phyloP scores from a whole-genome alignment of 2,888 invertebrate species.

The Incurvaria masculella region DNA sequence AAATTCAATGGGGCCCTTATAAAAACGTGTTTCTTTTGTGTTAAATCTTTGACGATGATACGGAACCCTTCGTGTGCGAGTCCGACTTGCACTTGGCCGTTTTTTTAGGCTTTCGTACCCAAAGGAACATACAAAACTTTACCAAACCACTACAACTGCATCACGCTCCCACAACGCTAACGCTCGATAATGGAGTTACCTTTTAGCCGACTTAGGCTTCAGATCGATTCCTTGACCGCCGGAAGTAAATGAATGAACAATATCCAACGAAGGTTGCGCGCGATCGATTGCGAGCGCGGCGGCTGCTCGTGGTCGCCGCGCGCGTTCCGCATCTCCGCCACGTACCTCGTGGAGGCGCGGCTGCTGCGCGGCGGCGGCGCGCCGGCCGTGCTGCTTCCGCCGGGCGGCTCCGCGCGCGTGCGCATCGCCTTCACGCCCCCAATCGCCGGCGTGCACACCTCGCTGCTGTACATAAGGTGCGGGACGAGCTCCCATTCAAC shows the following conservation, averaged over 20 bases:
- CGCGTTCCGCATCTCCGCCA: background rate
- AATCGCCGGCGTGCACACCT: conserved; percentile 37
- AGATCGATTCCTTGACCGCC: no score
- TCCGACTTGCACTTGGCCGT: no score
- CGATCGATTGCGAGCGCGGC: background rate
- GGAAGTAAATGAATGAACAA: no score
- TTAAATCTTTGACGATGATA: no score
- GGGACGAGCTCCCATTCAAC: conserved; percentile 1
- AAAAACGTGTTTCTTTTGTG: no score
- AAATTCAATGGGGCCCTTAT: no score
- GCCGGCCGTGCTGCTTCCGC: conserved; percentile 48
- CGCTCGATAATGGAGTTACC: background rate
- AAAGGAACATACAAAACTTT: background rate
- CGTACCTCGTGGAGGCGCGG: no score
- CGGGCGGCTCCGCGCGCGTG: conserved; percentile 51
- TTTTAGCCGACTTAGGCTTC: no score
- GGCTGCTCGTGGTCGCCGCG: background rate
- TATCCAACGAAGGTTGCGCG: background rate
- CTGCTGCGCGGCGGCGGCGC: conserved; percentile 8
- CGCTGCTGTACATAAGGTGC: conserved; percentile 49
- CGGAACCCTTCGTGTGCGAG: no score
- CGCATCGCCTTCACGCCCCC: conserved; percentile 45
- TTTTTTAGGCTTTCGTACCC: no score
- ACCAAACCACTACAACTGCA: no score
- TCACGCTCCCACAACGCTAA: no score